Conservation (phyloP, 1,140 invertebrate genomes). For the Theocolax elegans region DNA sequence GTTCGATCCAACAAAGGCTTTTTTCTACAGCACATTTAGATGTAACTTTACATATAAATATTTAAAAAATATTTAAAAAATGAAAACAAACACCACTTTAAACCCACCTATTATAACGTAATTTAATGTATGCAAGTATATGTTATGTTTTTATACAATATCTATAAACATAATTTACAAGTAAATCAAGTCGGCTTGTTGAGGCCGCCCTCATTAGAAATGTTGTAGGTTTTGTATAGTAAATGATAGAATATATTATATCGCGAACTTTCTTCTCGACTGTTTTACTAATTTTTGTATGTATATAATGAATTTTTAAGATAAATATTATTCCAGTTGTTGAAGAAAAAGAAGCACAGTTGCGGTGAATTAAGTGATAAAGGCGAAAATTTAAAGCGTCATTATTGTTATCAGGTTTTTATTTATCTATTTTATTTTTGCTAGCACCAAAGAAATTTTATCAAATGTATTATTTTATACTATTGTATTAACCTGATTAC, state of each 20-base stretch:
- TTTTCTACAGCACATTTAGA: constrained; percentile 37
- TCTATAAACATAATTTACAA: constrained; percentile 15
- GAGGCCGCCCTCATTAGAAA: constrained; percentile 9
- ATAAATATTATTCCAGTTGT: constrained; percentile 38
- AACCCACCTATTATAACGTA: constrained; percentile 32
- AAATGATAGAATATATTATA: constrained; percentile 19
- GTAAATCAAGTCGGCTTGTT: constrained; percentile 3
- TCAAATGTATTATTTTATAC: constrained; percentile 30
- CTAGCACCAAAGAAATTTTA: constrained; percentile 42
- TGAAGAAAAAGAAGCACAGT: constrained; percentile 23
- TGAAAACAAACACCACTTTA: constrained; percentile 34
- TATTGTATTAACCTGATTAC: constrained; percentile 17
- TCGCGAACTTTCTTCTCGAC: constrained; percentile 5
- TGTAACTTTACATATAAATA: constrained; percentile 25
- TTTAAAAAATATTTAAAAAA: constrained; percentile 12
- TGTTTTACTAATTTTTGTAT: constrained; percentile 34
- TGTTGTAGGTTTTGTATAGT: constrained; percentile 31
- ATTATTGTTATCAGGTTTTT: constrained; percentile 28
- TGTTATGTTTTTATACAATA: constrained; percentile 38
- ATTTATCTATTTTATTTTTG: constrained; percentile 37
- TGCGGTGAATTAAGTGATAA: constrained; percentile 34
- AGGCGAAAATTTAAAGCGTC: constrained; percentile 4
- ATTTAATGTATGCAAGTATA: constrained; percentile 29
- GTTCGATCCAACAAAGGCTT: constrained; percentile 36
- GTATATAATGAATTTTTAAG: constrained; percentile 34